Evolutionary conservation across 92 coral and sea anemone species (phyloP).

Genomic region (Heteractis magnifica): DNA sequence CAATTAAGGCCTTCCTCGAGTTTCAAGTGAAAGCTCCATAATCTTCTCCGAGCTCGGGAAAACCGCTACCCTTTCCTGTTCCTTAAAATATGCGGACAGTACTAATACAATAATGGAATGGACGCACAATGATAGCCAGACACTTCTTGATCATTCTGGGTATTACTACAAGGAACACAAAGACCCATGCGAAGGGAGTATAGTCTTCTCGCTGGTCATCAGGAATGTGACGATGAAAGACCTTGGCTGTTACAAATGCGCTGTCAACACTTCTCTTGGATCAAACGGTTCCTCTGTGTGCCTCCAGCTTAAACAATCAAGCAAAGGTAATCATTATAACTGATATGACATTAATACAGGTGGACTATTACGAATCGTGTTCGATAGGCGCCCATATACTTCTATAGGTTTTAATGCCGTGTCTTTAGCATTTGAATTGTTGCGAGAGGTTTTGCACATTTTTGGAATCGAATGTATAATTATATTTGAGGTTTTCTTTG

Average conservation of each 20-base stretch:
- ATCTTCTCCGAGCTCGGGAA: slow-evolving; percentile 2
- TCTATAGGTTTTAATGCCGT: too few relatives aligned
- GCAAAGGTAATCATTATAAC: slow-evolving; percentile 3
- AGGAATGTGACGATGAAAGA: slow-evolving; percentile 5
- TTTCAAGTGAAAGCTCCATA: neutral
- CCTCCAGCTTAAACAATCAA: neutral
- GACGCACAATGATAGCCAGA: slow-evolving; percentile 5
- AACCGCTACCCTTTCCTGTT: slow-evolving; percentile 16
- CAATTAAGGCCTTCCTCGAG: slow-evolving; percentile 19
- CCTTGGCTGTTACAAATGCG: slow-evolving; percentile 30
- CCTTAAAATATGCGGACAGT: slow-evolving; percentile 18
- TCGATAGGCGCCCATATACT: neutral
- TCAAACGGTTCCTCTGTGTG: slow-evolving; percentile 18
- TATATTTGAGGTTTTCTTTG: too few relatives aligned
- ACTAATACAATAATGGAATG: neutral
- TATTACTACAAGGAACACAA: neutral
- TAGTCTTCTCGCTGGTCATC: slow-evolving; percentile 18
- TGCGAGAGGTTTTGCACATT: too few relatives aligned
- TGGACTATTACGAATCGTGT: neutral
- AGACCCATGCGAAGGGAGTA: neutral
- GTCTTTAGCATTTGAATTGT: too few relatives aligned
- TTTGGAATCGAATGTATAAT: too few relatives aligned
- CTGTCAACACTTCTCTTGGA: slow-evolving; percentile 26
- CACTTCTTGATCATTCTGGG: neutral
- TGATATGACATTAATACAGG: neutral